Conservation (phyloP, 2,797 vertebrate species). For the Pteropus rufus region DNA sequence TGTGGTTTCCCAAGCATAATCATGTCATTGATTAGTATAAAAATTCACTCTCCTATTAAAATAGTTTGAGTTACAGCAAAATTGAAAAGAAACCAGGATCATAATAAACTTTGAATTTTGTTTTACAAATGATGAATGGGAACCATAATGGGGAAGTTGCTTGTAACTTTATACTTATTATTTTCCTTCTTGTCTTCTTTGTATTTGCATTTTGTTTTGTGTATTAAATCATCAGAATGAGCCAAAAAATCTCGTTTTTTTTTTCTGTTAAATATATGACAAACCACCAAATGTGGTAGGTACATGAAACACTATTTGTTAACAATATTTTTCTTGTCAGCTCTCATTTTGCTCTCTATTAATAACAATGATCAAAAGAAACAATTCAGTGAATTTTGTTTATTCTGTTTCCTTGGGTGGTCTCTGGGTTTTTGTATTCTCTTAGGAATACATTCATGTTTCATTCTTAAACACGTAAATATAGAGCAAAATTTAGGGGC, state of each 20-base stretch:
- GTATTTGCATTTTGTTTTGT: neutral
- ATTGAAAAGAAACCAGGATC: neutral
- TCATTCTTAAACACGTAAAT: slow-evolving; percentile 13
- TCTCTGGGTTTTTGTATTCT: slow-evolving; percentile 17
- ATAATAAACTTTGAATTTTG: slow-evolving; percentile 9
- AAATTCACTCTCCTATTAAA: slow-evolving; percentile 16
- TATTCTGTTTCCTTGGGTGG: neutral
- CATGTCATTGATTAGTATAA: neutral
- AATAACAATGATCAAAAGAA: neutral
- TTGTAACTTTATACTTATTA: neutral
- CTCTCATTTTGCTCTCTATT: neutral
- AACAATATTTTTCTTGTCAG: neutral
- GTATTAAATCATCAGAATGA: neutral
- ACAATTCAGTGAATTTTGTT: neutral
- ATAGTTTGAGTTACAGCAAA: neutral
- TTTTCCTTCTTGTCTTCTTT: neutral
- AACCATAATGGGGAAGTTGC: neutral
- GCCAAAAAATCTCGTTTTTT: fast-evolving
- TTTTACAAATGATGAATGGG: neutral
- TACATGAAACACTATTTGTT: neutral
- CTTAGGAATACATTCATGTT: neutral
- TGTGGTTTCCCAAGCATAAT: slow-evolving; percentile 49
- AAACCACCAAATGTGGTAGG: neutral
- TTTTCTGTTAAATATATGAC: neutral
- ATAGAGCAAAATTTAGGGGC: neutral